These are phyloP conservation scores for Drosophila parvula DNA, from an alignment of 1,140 invertebrate species.

Conservation along the genomic window DNA sequence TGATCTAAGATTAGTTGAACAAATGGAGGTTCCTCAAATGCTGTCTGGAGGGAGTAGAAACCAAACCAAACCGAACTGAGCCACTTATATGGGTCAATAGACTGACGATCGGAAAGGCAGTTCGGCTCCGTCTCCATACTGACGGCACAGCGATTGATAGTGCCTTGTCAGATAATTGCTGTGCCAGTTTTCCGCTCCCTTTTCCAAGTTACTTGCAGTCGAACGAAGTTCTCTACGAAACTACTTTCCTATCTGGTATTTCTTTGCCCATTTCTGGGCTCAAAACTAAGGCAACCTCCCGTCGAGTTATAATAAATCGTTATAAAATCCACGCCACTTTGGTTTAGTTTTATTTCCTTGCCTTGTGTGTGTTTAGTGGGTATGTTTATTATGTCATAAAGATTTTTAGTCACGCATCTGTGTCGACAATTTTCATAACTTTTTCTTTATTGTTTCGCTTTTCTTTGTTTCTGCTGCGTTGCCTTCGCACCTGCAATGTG, in stretches of 20 bases:
- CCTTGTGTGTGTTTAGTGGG: conserved; percentile 24
- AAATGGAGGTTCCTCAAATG: conserved; percentile 35
- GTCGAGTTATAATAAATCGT: conserved; percentile 51
- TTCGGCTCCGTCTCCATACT: neutral
- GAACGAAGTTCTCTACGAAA: neutral
- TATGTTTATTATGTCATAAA: conserved; percentile 68
- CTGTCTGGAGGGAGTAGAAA: conserved; percentile 2
- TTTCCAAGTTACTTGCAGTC: conserved; percentile 28
- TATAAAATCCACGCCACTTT: conserved; percentile 44
- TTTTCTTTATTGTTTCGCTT: conserved; percentile 39
- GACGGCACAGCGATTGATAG: conserved; percentile 43
- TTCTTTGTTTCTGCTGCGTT: conserved; percentile 26
- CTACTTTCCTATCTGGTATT: conserved; percentile 8
- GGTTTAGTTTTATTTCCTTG: conserved; percentile 25
- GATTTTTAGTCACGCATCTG: conserved; percentile 69
- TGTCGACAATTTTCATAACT: conserved; percentile 51
- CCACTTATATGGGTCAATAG: conserved; percentile 58
- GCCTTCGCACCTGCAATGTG: conserved; percentile 39
- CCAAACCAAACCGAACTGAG: conserved; percentile 9
- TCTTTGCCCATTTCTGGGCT: neutral
- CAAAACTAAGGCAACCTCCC: conserved; percentile 29
- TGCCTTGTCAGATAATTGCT: conserved; percentile 54
- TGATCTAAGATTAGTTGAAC: conserved; percentile 52
- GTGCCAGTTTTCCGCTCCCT: conserved; percentile 22
- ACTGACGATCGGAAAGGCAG: conserved; percentile 30